Evolutionary conservation across 2,888 invertebrate genomes (phyloP).

Genomic region (Ptilodon capucinus): DNA sequence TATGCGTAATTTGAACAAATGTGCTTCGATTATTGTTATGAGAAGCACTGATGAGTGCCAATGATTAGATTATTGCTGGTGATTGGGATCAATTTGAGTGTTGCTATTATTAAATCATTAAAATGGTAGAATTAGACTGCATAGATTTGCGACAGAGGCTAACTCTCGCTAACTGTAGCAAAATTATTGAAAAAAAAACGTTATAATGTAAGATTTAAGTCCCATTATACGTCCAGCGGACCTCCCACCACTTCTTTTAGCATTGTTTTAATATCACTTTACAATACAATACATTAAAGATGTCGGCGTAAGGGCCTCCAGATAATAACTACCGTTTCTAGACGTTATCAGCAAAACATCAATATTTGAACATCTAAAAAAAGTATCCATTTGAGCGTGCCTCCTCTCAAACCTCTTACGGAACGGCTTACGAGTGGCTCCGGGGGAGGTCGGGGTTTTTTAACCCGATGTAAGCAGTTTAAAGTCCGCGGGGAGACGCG

Average conservation of each 20-base stretch:
- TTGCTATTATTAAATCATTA: background rate
- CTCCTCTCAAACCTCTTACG: conserved; percentile 33
- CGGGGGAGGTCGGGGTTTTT: conserved; percentile 53
- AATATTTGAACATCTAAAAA: background rate
- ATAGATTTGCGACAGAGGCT: background rate
- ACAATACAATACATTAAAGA: too few relatives aligned
- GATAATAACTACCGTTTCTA: too few relatives aligned
- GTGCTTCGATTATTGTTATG: conserved; percentile 59
- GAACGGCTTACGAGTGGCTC: conserved; percentile 45
- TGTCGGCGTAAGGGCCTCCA: too few relatives aligned
- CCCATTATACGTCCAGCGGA: too few relatives aligned
- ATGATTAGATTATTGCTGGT: conserved; percentile 1
- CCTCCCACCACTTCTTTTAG: too few relatives aligned
- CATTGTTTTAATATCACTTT: too few relatives aligned
- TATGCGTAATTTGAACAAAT: conserved; percentile 71
- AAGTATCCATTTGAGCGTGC: background rate
- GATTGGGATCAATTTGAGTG: background rate
- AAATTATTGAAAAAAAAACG: too few relatives aligned
- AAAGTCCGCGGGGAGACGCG: conserved; percentile 59
- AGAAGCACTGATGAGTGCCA: conserved; percentile 21
- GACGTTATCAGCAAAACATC: background rate
- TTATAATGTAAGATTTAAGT: too few relatives aligned
- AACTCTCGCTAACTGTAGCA: background rate
- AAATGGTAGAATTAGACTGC: background rate
- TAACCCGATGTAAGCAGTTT: conserved; percentile 69